A percentile compares a stretch with the other conserved stretches of the same genome.
phyloP scores from a whole-genome alignment of 2,797 vertebrate species.

The Malurus leucopterus region DNA sequence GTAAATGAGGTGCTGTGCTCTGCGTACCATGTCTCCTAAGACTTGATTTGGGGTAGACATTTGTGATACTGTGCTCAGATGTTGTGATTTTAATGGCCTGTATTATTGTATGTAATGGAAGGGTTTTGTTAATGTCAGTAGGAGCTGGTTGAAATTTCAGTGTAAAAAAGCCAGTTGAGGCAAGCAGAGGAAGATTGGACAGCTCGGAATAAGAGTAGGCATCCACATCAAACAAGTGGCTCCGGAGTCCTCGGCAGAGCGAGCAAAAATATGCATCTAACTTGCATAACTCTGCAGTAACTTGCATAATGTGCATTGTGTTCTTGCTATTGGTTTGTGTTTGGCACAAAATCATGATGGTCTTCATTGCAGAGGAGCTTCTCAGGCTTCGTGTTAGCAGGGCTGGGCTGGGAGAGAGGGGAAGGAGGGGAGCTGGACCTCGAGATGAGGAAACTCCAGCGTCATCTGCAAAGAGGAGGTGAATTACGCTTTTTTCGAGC shows the following conservation, averaged over 20 bases:
- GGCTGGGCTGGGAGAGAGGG: background rate
- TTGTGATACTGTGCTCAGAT: background rate
- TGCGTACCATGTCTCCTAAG: accelerated
- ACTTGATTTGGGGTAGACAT: background rate
- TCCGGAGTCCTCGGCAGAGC: background rate
- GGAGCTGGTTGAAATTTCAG: background rate
- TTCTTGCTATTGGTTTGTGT: constrained; percentile 27
- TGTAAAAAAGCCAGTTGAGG: background rate
- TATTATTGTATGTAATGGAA: background rate
- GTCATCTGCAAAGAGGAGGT: background rate
- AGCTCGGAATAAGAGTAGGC: background rate
- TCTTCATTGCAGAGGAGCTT: background rate
- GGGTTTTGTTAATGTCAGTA: background rate
- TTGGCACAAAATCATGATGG: background rate
- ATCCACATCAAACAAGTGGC: constrained; percentile 54
- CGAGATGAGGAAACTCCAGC: background rate
- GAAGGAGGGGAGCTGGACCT: background rate
- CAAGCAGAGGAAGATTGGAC: background rate
- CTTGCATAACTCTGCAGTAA: constrained; percentile 66
- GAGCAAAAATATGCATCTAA: constrained; percentile 39
- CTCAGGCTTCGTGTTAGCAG: background rate
- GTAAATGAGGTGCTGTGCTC: background rate
- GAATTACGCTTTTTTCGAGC: background rate
- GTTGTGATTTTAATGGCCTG: background rate
- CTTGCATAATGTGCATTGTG: constrained; percentile 59